Conservation (phyloP, 2,888 invertebrate genomes). For the Electrophaes corylata region DNA sequence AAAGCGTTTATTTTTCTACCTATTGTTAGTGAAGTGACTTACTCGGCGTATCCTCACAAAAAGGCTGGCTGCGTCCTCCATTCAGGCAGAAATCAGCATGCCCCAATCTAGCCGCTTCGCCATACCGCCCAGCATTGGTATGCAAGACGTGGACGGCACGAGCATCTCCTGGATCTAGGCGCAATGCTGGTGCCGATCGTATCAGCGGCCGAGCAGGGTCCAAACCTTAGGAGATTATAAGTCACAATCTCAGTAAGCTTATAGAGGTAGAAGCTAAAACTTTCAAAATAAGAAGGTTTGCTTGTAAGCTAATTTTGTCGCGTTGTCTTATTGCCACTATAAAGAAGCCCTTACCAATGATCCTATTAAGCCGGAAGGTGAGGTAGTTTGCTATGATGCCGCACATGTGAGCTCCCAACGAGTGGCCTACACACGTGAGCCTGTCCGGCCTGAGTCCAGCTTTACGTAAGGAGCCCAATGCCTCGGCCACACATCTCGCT, state of each 20-base stretch:
- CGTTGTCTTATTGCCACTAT: neutral
- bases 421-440: constrained; percentile 91
- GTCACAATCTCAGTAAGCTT: too few relatives aligned
- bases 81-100: constrained; percentile 93
- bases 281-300: too few relatives aligned
- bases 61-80: constrained; percentile 90
- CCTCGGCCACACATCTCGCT: constrained; percentile 87
- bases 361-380: constrained; percentile 88
- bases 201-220: constrained; percentile 91
- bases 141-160: constrained; percentile 91
- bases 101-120: constrained; percentile 88
- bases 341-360: constrained; percentile 81
- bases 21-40: constrained; percentile 45
- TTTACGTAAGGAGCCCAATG: constrained; percentile 85
- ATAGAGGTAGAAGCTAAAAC: too few relatives aligned
- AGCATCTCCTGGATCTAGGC: constrained; percentile 89
- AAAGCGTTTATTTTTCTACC: too few relatives aligned
- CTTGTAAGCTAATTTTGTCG: too few relatives aligned
- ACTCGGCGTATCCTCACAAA: constrained; percentile 89
- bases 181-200: constrained; percentile 85
- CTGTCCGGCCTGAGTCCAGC: constrained; percentile 87
- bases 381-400: constrained; percentile 90
- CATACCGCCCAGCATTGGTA: constrained; percentile 92
- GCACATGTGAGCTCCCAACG: constrained; percentile 90
- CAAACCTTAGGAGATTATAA: constrained; percentile 70